A percentile compares a stretch with the other conserved stretches of the same genome.
Evolutionary conservation across 2,113 vertebrate genomes (phyloP).

Genomic region (Irena cyanogastra): DNA sequence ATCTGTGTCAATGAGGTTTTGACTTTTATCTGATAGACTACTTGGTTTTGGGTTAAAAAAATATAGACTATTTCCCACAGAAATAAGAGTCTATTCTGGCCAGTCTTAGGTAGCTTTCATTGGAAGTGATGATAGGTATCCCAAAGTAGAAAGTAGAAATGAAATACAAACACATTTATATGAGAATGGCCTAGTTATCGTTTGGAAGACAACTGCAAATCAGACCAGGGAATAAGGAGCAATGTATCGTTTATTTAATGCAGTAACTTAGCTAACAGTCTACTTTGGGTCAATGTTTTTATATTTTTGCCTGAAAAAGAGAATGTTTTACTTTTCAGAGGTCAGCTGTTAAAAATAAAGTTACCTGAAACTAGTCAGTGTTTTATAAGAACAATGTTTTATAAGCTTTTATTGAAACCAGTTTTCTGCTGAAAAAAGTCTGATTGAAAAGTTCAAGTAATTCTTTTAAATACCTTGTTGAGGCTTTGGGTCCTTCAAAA

Average conservation of each 20-base stretch:
- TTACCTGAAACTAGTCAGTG: not conserved
- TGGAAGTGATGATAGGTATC: not conserved
- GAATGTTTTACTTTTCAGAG: not conserved
- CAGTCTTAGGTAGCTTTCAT: not conserved
- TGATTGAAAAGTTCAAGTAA: not conserved
- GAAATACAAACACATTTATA: not conserved
- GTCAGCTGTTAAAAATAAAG: not conserved
- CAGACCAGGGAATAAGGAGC: not conserved
- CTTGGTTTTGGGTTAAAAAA: not conserved
- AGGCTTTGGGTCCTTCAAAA: not conserved
- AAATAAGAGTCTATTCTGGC: not conserved
- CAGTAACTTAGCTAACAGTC: not conserved
- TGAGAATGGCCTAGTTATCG: not conserved
- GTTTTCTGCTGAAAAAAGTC: not conserved
- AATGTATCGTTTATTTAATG: not conserved
- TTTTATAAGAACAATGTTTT: not conserved
- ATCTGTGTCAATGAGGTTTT: not conserved
- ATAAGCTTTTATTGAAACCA: not conserved
- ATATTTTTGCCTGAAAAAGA: not conserved
- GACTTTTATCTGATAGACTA: not conserved
- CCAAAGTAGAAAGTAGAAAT: not conserved
- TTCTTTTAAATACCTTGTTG: not conserved
- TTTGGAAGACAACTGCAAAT: not conserved
- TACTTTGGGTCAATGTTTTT: not conserved
- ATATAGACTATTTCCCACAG: not conserved